Evolutionary conservation across 2,888 invertebrate species (phyloP).

Genomic region (Drosophila anomalata): DNA sequence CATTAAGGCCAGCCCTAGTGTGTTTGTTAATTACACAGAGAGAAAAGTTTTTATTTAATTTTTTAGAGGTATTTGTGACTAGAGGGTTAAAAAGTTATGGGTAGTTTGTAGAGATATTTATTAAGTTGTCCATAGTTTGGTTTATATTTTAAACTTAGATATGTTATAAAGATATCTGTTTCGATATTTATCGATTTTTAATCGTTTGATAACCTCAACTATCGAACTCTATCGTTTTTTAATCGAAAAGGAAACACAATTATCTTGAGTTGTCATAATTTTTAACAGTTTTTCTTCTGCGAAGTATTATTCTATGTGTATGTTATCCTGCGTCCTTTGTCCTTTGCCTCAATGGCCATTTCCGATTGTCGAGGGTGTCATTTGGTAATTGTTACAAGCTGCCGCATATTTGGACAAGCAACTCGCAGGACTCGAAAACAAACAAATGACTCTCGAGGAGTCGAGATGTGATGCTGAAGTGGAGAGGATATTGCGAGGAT

Average conservation of each 20-base stretch:
- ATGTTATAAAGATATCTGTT: no score
- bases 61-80: not conserved
- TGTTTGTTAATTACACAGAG: not conserved
- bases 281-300: not conserved
- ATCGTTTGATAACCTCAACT: no score
- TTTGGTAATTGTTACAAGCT: slow-evolving; percentile 80
- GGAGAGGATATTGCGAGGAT: slow-evolving; percentile 2
- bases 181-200: no score
- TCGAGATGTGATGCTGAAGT: slow-evolving; percentile 8
- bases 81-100: no score
- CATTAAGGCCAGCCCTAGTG: slow-evolving; percentile 1
- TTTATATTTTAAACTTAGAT: no score
- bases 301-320: not conserved
- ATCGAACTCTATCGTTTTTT: no score
- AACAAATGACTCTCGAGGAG: slow-evolving; percentile 59
- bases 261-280: no score
- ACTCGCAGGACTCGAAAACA: slow-evolving; percentile 71
- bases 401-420: slow-evolving; percentile 76
- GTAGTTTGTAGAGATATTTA: not conserved
- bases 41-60: not conserved
- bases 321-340: not conserved
- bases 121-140: no score
- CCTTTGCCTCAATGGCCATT: slow-evolving; percentile 33
- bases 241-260: no score
- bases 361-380: slow-evolving; percentile 76